phyloP scores from a whole-genome alignment of 2,797 vertebrate species.

The Podarcis siculus region DNA sequence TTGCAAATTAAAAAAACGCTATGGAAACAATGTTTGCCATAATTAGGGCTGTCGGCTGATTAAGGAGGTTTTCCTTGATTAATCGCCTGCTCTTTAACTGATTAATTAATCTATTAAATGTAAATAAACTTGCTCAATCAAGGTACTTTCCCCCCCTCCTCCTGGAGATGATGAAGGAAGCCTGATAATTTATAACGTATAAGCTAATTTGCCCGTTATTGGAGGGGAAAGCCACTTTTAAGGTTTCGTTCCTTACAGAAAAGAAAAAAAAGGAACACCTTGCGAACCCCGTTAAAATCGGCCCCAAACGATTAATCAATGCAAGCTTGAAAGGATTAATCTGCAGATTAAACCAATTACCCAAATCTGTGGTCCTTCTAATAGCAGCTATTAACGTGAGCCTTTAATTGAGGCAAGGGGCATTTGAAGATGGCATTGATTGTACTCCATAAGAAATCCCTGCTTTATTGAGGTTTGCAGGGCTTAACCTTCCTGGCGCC shows the following conservation, averaged over 20 bases:
- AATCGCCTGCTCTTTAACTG: constrained; percentile 23
- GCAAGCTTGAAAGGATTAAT: not conserved
- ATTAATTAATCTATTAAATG: constrained; percentile 34
- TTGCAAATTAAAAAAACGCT: not conserved
- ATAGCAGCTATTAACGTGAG: constrained; percentile 8
- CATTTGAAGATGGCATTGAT: not conserved
- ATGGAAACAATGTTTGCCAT: not conserved
- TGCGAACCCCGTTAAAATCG: not conserved
- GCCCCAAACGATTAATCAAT: not conserved
- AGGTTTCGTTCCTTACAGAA: not conserved
- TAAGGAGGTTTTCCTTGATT: not conserved
- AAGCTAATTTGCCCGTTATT: not conserved
- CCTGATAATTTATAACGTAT: not conserved
- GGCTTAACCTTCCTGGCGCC: no score
- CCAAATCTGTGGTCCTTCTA: not conserved
- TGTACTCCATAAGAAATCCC: not conserved
- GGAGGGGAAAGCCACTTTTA: not conserved
- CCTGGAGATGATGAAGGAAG: not conserved
- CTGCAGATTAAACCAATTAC: constrained; percentile 23
- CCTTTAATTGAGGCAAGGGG: not conserved
- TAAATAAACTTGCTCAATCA: constrained; percentile 3
- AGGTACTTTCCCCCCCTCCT: not conserved
- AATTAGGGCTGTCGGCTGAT: not conserved
- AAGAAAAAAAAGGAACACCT: not conserved
- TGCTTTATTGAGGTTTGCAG: not conserved